Base-by-base conservation (phyloP, 1,140 invertebrate species). In the Micrasema longulum region DNA sequence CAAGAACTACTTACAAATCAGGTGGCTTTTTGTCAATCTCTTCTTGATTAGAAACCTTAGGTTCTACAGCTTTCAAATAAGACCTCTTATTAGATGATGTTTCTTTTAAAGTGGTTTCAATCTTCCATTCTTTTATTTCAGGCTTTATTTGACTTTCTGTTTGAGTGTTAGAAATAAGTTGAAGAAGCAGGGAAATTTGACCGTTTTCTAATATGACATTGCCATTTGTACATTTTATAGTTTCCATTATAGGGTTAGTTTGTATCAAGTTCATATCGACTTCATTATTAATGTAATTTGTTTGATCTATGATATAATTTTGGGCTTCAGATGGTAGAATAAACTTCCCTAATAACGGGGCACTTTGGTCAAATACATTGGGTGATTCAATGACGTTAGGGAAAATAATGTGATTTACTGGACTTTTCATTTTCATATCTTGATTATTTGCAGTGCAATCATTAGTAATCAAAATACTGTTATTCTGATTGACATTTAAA, bases 251-350 rank as follows among this genome's bases (percentile, higher is more conserved):
- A 7, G 50, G 9, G 12, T 23, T 20, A 23, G 11, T 53, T 53
- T 53, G 50, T 23, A 53, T 18, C 10, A 11, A 23, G 11, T 12
- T 26, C 12, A 23, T 53, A 26, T 11, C 41, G 3, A 45, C 12
- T 5, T 45, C 41, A 16, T 12, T n/a, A 5, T 45, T 45, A 2
- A 45, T 12, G 11, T 16, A n/a, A 45, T 53, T 53, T 18, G 12
- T 6, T 53, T 53, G 50, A 53, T 26, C 50, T 20, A 26, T 53
- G 14, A 53, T 53, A 26, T 23, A 22, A 23, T 18, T 22, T 20
- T 18, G 20, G 12, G 20, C 26, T 23, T 53, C 50, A 23, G 23
- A 12, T 26, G 50, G 47, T 18, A 50, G 18, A 50, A 53, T 20
- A 12, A 26, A 53, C 7, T 22, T 53, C 14, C 50, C 50, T n/a